These are phyloP conservation scores for Apocheima hispidaria DNA, from an alignment of 2,888 invertebrate genomes.

Conservation along the genomic window DNA sequence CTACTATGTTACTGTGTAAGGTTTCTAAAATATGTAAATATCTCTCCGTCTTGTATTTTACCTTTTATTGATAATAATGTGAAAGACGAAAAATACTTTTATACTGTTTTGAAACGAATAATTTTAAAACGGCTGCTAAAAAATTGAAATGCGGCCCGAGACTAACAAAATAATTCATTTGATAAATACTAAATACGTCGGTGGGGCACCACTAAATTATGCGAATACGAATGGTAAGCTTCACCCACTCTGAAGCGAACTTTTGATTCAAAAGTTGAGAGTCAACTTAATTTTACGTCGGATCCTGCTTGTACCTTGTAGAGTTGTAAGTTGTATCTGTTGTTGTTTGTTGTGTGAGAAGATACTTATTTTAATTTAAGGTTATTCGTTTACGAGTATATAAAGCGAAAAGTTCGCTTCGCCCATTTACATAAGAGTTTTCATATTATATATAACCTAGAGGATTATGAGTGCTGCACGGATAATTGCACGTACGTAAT, in stretches of 20 bases:
- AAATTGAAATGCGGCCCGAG: conserved; percentile 40
- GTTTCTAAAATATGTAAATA: neutral
- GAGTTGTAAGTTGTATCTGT: conserved; percentile 41
- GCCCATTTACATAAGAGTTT: conserved; percentile 7
- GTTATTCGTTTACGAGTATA: conserved; percentile 33
- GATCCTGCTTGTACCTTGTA: conserved; percentile 32
- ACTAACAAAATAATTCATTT: conserved; percentile 31
- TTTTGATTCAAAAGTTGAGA: conserved; percentile 46
- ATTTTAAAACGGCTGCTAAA: conserved; percentile 34
- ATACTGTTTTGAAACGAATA: conserved; percentile 4
- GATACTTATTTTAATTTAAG: conserved; percentile 41
- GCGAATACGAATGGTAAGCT: conserved; percentile 42
- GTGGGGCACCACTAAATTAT: conserved; percentile 40
- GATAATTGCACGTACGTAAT: neutral
- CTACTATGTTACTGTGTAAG: neutral
- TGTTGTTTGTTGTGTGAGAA: conserved; percentile 42
- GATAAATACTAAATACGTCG: conserved; percentile 32
- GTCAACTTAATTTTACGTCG: conserved; percentile 42
- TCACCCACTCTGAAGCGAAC: conserved; percentile 37
- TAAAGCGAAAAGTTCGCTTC: conserved; percentile 25
- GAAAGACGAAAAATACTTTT: neutral
- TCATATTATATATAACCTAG: conserved; percentile 14
- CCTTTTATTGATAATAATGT: neutral
- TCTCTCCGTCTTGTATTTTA: neutral
- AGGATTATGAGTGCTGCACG: conserved; percentile 9